These are phyloP conservation scores for Shinisaurus crocodilurus DNA, from an alignment of 2,113 vertebrate genomes.

Conservation along the genomic window DNA sequence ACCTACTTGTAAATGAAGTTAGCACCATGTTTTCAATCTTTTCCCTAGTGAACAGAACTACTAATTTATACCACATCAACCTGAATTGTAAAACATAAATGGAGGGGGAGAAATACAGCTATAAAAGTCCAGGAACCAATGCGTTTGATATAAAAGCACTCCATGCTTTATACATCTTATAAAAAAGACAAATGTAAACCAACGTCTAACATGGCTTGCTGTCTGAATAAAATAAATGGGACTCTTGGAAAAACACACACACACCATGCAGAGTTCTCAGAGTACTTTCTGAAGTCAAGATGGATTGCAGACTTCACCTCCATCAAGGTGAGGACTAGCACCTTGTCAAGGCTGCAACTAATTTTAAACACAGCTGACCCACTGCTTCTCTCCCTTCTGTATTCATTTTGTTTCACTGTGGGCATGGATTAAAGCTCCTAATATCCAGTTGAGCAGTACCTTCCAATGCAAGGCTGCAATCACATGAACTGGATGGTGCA, in stretches of 20 bases:
- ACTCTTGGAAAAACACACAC: neutral
- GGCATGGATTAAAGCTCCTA: neutral
- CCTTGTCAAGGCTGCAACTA: neutral
- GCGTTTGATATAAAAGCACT: constrained; percentile 45
- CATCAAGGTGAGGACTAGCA: too few relatives aligned
- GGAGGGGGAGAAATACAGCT: constrained; percentile 15
- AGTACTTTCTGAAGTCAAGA: constrained; percentile 6
- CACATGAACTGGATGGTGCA: neutral
- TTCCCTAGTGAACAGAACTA: constrained; percentile 50
- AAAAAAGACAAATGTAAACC: constrained; percentile 2
- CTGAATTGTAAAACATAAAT: constrained; percentile 41
- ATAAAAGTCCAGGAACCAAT: constrained; percentile 29
- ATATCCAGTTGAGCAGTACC: neutral
- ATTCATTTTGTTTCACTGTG: neutral
- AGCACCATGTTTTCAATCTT: constrained; percentile 51
- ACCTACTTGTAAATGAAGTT: constrained; percentile 46
- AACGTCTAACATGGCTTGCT: constrained; percentile 25
- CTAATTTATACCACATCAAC: constrained; percentile 62
- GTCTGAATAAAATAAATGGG: constrained; percentile 35
- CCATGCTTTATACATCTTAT: constrained; percentile 29
- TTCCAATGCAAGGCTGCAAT: neutral
- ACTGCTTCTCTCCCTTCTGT: neutral
- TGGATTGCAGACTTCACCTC: neutral
- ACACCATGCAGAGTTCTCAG: neutral
- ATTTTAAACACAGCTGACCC: neutral